phyloP scores from a whole-genome alignment of 2,797 vertebrate species.

The Alcedo atthis region DNA sequence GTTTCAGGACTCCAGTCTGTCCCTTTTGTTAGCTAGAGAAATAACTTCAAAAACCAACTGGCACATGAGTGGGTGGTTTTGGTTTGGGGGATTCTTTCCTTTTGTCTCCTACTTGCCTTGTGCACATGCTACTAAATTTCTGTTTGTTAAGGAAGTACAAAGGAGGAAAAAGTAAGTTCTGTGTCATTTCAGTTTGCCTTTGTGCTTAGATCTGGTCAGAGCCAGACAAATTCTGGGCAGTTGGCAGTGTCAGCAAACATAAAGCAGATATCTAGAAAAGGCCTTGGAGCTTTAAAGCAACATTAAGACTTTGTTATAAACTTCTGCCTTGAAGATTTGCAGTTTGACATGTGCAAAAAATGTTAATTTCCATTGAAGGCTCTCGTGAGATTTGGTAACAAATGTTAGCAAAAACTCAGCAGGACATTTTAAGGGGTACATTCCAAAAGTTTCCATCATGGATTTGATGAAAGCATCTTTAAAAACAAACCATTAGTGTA shows the following conservation, averaged over 20 bases:
- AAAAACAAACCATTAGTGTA: neutral
- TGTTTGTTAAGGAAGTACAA: conserved; percentile 60
- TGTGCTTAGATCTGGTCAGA: conserved; percentile 57
- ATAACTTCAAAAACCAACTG: conserved; percentile 8
- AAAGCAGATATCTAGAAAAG: conserved; percentile 53
- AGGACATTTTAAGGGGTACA: neutral
- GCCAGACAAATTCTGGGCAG: conserved; percentile 42
- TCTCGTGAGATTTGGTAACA: conserved; percentile 29
- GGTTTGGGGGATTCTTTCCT: conserved; percentile 14
- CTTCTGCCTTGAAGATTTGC: conserved; percentile 43
- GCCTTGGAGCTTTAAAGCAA: conserved; percentile 26
- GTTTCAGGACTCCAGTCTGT: neutral
- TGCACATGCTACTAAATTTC: conserved; percentile 38
- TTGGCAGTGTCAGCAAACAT: conserved; percentile 56
- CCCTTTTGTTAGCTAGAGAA: conserved; percentile 3
- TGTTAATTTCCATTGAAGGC: conserved; percentile 1
- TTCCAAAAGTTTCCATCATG: conserved; percentile 2
- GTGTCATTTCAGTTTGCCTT: conserved; percentile 59
- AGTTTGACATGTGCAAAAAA: conserved; percentile 43
- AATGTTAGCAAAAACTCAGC: conserved; percentile 22
- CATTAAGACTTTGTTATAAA: conserved; percentile 14
- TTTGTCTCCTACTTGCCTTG: conserved; percentile 24
- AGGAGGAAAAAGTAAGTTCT: conserved; percentile 53
- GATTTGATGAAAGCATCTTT: conserved; percentile 7
- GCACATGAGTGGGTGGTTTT: conserved; percentile 31